Conservation (phyloP, 2,888 invertebrate genomes). For the Philereme transversata region DNA sequence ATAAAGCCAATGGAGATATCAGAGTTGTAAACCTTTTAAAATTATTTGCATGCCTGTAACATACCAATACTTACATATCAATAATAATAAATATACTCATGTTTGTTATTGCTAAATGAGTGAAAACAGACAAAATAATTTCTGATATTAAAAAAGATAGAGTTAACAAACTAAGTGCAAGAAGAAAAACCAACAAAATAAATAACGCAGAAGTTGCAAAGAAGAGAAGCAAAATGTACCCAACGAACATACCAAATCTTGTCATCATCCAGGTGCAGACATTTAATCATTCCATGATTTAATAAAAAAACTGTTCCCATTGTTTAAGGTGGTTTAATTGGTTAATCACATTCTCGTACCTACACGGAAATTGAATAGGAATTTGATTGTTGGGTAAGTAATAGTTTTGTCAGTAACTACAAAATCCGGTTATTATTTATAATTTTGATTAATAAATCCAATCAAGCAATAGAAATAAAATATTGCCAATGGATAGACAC, state of each 20-base stretch:
- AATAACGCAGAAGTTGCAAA: conserved; percentile 33
- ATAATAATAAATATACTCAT: no score
- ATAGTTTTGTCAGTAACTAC: conserved; percentile 35
- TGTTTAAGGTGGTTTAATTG: conserved; percentile 34
- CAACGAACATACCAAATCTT: conserved; percentile 76
- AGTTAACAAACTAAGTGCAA: no score
- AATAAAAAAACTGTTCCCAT: conserved; percentile 23
- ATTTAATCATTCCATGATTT: conserved; percentile 22
- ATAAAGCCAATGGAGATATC: no score
- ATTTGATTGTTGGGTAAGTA: conserved; percentile 25
- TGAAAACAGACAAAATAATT: no score
- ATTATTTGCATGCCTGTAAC: no score
- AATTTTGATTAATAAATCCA: conserved; percentile 33
- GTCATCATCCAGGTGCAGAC: conserved; percentile 49
- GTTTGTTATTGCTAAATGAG: no score
- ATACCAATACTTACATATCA: no score
- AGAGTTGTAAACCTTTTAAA: no score
- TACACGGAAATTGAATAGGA: conserved; percentile 27
- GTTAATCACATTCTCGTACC: conserved; percentile 31
- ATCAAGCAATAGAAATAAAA: conserved; percentile 63
- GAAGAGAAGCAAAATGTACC: conserved; percentile 70
- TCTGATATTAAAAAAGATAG: no score
- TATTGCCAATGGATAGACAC: conserved; percentile 51
- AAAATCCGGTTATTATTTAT: conserved; percentile 24
- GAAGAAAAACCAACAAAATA: conserved; percentile 18